These are phyloP conservation scores for Onchidella celtica DNA, from an alignment of 2,888 invertebrate genomes.

Conservation along the genomic window DNA sequence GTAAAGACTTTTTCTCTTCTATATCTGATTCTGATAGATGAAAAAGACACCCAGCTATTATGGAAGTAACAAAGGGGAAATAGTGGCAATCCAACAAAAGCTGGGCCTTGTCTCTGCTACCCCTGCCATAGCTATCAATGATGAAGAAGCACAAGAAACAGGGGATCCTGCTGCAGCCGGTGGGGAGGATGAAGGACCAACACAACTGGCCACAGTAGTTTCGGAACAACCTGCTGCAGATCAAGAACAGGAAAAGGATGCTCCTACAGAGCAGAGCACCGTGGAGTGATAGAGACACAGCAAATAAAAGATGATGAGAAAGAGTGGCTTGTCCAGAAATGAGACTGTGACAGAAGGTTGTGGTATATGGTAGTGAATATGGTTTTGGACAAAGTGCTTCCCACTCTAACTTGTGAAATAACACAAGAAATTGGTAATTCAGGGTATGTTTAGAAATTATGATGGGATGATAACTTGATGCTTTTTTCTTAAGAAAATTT, in stretches of 20 bases:
- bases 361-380: too few species aligned
- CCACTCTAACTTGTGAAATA: too few species aligned
- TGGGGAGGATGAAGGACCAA: not conserved
- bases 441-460: too few species aligned
- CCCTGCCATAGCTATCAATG: not conserved
- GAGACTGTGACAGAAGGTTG: too few species aligned
- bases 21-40: constrained; percentile 58
- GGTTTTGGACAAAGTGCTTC: too few species aligned
- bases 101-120: not conserved
- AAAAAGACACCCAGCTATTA: constrained; percentile 61
- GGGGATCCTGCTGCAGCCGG: not conserved
- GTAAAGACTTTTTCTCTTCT: too few species aligned
- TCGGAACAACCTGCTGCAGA: not conserved
- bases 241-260: not conserved
- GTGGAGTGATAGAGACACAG: too few species aligned
- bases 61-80: constrained; percentile 43
- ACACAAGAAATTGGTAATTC: too few species aligned
- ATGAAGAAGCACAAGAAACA: not conserved
- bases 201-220: not conserved
- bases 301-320: too few species aligned
- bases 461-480: too few species aligned
- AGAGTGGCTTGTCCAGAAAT: too few species aligned
- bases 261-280: not conserved
- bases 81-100: not conserved
- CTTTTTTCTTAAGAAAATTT: too few species aligned